Conservation (phyloP, 1,140 invertebrate species). For the Leptinotarsa undecemlineata region DNA sequence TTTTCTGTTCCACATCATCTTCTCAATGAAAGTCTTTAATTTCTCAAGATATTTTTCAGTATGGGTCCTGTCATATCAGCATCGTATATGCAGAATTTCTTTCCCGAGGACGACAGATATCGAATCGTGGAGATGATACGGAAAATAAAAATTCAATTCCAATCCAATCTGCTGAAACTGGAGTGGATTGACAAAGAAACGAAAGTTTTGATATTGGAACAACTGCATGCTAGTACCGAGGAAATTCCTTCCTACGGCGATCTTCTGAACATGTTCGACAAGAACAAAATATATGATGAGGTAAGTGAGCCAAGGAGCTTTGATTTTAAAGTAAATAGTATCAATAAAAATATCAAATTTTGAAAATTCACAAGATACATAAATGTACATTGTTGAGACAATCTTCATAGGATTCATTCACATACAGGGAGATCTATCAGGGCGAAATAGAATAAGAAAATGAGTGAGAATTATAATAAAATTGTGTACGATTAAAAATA, state of each 20-base stretch:
- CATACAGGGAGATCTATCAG: too few relatives aligned
- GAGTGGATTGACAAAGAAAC: constrained; percentile 59
- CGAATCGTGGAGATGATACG: constrained; percentile 33
- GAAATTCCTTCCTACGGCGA: constrained; percentile 85
- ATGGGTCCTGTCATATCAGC: constrained; percentile 52
- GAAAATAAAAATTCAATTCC: constrained; percentile 39
- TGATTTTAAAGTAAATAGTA: too few relatives aligned
- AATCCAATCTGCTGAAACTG: constrained; percentile 28
- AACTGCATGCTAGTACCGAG: constrained; percentile 72
- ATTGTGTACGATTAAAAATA: too few relatives aligned
- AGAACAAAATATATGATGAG: constrained; percentile 14
- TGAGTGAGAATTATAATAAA: too few relatives aligned
- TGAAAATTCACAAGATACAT: too few relatives aligned
- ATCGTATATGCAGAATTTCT: constrained; percentile 75
- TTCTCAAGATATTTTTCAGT: constrained; percentile 19
- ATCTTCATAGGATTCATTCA: too few relatives aligned
- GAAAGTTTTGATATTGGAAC: constrained; percentile 74
- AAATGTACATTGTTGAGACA: too few relatives aligned
- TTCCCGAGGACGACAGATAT: constrained; percentile 57
- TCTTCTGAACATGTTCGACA: constrained; percentile 63
- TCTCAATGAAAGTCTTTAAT: not conserved
- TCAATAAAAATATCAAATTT: too few relatives aligned
- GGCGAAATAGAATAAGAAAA: too few relatives aligned
- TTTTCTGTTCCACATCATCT: too few relatives aligned
- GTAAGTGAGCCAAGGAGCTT: constrained; percentile 9